Evolutionary conservation across 1,140 invertebrate genomes (phyloP).

Genomic region (Mamestra configurata): DNA sequence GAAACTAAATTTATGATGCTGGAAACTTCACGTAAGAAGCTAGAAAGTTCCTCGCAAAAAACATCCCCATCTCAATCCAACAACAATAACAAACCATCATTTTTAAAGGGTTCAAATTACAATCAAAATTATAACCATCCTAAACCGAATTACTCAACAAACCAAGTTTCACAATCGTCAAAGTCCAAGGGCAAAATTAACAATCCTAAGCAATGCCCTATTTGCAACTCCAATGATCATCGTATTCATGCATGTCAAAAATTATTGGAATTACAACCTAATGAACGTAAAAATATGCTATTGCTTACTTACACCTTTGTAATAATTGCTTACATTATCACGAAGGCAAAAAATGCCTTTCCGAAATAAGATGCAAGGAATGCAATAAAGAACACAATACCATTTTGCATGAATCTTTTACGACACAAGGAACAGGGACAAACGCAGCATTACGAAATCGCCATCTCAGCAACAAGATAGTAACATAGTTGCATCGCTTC

Average conservation of each 20-base stretch:
- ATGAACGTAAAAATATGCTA: not conserved
- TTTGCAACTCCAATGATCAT: too few relatives aligned
- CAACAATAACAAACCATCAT: not conserved
- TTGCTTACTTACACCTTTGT: conserved; percentile 22
- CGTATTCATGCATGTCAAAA: too few relatives aligned
- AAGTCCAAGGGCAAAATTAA: conserved; percentile 15
- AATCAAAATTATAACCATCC: not conserved
- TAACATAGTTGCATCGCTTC: not conserved
- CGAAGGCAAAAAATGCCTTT: too few relatives aligned
- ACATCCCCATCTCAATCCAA: not conserved
- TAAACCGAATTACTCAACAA: too few relatives aligned
- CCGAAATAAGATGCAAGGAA: too few relatives aligned
- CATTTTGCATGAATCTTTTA: too few relatives aligned
- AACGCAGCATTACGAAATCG: not conserved
- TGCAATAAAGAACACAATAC: too few relatives aligned
- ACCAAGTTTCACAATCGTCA: too few relatives aligned
- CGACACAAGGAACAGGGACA: conserved; percentile 12
- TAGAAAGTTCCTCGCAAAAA: conserved; percentile 2
- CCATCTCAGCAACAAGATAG: not conserved
- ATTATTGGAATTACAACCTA: too few relatives aligned
- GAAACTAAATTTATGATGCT: conserved; percentile 22
- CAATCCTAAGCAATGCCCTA: conserved; percentile 8
- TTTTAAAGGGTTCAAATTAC: not conserved
- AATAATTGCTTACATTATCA: conserved; percentile 49
- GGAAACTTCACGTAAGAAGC: not conserved